Evolutionary conservation across 1,140 invertebrate species (phyloP).

Genomic region (Trichonephila clavata): DNA sequence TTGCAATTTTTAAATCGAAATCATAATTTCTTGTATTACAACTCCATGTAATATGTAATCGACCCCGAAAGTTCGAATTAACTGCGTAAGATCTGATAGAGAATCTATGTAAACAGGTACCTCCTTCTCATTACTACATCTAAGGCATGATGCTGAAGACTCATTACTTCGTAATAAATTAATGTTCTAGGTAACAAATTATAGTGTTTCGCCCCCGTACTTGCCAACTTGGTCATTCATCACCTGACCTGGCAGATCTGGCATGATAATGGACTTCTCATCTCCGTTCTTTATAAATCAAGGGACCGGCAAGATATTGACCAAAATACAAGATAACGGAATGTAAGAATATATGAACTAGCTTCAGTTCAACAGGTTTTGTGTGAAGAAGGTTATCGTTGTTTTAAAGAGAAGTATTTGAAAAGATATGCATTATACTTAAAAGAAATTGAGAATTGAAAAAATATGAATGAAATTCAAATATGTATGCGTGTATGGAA

Average conservation of each 20-base stretch:
- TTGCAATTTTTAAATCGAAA: not conserved
- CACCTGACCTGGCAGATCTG: slow-evolving; percentile 40
- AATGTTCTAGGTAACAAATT: slow-evolving; percentile 74
- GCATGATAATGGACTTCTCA: slow-evolving; percentile 53
- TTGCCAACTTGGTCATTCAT: slow-evolving; percentile 59
- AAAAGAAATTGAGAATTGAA: too few relatives aligned
- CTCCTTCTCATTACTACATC: slow-evolving; percentile 74
- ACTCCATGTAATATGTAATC: slow-evolving; percentile 25
- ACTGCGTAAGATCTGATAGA: slow-evolving; percentile 57
- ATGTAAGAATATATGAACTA: not conserved
- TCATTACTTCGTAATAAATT: slow-evolving; percentile 74
- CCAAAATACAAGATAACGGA: not conserved
- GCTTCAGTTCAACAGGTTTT: too few relatives aligned
- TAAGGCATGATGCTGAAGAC: slow-evolving; percentile 63
- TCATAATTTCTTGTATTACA: too few relatives aligned
- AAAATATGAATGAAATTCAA: too few relatives aligned
- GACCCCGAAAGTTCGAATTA: slow-evolving; percentile 32
- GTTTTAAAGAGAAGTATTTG: too few relatives aligned
- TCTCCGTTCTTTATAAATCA: not conserved
- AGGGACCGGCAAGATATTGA: slow-evolving; percentile 44
- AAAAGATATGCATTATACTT: too few relatives aligned
- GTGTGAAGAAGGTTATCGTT: too few relatives aligned
- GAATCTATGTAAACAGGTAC: slow-evolving; percentile 74
- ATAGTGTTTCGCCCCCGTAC: slow-evolving; percentile 70
- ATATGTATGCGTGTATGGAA: too few relatives aligned